Base-by-base conservation (phyloP, 2,797 vertebrate species). In the Threskiornis aethiopicus region DNA sequence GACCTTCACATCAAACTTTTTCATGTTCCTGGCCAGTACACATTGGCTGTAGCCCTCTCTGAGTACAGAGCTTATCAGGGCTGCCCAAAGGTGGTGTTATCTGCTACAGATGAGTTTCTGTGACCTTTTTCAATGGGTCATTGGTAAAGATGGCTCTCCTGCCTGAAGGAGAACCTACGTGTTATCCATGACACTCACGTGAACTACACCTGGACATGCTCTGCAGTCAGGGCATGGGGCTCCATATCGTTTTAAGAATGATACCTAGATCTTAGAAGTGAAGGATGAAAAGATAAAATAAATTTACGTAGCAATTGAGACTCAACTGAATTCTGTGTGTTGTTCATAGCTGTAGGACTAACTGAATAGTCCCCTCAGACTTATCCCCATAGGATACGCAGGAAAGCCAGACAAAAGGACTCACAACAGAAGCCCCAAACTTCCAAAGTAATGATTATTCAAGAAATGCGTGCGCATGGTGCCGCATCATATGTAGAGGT, bases 161-260 rank as follows among this genome's bases (percentile, higher is more conserved):
- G 9, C 25, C 28, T 44, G 89, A 69, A 83, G 57, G 57, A 78
- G 33, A 91, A 11, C 13, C 8, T 6, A 2, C 6, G 4, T 41
- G 33, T 64, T 61, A 16, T 17, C 58, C 41, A 7, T 20, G 35
- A 22, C n/a, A 25, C n/a, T 75, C 33, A 31, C 1, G 0, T 5
- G 46, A 89, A 9, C 35, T 31, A 35, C 7, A 35, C 24, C 14
- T 41, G 62, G 22, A 18, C 0, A 0, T 1, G 1, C 0, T 5
- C 69, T 71, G 70, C 22, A 57, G 18, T 9, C 0, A 0, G 29
- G 29, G 57, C 26, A 15, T 4, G 26, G 41, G 14, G 13, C 7
- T 84, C 58, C 6, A 0, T 14, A 10, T 25, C 0, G 49, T 46
- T 70, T 75, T 51, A 57, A 49, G 44, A 83, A 49, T 21, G 10